These are phyloP conservation scores for Eupithecia abbreviata DNA, from an alignment of 2,888 invertebrate species.

Conservation along the genomic window DNA sequence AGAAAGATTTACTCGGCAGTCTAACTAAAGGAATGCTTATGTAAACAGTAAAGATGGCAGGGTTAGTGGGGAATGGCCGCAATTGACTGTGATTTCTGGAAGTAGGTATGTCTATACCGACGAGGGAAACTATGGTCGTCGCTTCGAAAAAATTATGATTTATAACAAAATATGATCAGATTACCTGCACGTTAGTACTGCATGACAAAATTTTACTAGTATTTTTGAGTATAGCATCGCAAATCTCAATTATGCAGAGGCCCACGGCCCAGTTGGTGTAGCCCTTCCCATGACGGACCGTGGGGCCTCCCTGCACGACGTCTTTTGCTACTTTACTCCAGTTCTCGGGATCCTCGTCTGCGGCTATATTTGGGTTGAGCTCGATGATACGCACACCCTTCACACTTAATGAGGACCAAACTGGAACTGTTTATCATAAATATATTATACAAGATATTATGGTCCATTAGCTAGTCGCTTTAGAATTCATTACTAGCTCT, in stretches of 20 bases:
- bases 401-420: not conserved
- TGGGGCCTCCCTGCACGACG: not conserved
- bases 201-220: constrained; percentile 9
- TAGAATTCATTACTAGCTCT: not conserved
- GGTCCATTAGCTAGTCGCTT: not conserved
- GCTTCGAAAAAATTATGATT: not conserved
- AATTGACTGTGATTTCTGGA: not conserved
- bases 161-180: not conserved
- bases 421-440: constrained; percentile 1
- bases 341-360: constrained; percentile 9
- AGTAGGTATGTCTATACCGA: not conserved
- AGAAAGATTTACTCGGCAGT: not conserved
- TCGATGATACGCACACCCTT: constrained; percentile 9
- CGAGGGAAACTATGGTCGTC: not conserved
- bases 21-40: not conserved
- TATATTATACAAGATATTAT: not conserved
- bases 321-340: constrained; percentile 12
- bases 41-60: not conserved
- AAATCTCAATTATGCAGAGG: constrained; percentile 86
- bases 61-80: not conserved
- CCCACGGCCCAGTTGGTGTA: constrained; percentile 85
- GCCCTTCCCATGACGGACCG: constrained; percentile 15
- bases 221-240: constrained; percentile 51
- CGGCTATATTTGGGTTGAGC: constrained; percentile 7
- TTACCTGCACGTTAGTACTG: not conserved